These are phyloP conservation scores for Python bivittatus DNA, from an alignment of 2,113 vertebrate genomes.

Conservation along the genomic window DNA sequence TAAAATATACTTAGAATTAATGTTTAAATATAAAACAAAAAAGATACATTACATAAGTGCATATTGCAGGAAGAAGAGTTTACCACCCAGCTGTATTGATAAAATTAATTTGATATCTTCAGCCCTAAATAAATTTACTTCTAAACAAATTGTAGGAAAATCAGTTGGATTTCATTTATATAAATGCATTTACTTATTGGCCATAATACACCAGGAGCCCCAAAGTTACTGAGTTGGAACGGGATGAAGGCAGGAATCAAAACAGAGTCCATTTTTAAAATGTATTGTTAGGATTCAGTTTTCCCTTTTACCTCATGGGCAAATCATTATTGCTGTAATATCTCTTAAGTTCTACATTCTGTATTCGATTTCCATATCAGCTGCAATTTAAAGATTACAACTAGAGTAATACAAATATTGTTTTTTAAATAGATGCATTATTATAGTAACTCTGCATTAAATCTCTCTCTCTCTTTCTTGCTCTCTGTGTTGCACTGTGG, in stretches of 20 bases:
- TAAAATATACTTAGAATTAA: not conserved
- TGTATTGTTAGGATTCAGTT: not conserved
- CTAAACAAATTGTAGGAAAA: not conserved
- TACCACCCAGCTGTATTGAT: not conserved
- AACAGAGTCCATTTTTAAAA: not conserved
- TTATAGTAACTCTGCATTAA: slow-evolving; percentile 56
- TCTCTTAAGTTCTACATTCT: not conserved
- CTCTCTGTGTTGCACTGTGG: slow-evolving; percentile 61
- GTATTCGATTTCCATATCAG: slow-evolving; percentile 26
- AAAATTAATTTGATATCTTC: not conserved
- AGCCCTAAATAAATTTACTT: not conserved
- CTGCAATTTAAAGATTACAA: slow-evolving; percentile 45
- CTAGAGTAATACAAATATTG: slow-evolving; percentile 44
- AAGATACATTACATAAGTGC: not conserved
- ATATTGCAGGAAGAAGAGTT: not conserved
- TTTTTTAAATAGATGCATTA: slow-evolving; percentile 58
- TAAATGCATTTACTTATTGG: not conserved
- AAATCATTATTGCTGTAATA: not conserved
- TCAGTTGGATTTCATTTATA: not conserved
- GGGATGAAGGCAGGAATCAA: not conserved
- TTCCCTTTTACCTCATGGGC: not conserved
- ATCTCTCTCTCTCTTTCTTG: slow-evolving; percentile 53
- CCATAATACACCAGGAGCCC: not conserved
- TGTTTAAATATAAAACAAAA: not conserved
- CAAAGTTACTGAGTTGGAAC: not conserved